Percentiles rank a stretch among this genome's conserved stretches.
Conservation (phyloP, 1,140 invertebrate species). For the Lasioglossum baleicum region DNA sequence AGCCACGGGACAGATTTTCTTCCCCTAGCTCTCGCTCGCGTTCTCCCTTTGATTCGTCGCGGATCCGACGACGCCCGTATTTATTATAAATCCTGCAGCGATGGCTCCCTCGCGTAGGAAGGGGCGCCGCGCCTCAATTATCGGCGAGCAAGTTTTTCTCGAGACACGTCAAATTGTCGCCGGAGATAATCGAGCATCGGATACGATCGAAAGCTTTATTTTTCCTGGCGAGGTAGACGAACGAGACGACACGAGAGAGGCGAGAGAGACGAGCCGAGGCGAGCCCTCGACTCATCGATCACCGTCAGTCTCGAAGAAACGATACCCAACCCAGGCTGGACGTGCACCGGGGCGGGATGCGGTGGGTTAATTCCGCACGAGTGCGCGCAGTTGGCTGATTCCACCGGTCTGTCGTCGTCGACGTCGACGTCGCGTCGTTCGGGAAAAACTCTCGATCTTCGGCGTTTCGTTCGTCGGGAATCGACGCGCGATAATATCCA, state of each 20-base stretch:
- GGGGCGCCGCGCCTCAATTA: constrained; percentile 39
- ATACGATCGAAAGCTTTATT: constrained; percentile 49
- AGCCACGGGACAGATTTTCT: not conserved
- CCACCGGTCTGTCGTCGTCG: not conserved
- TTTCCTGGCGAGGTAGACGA: constrained; percentile 14
- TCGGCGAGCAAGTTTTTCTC: constrained; percentile 50
- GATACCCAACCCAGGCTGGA: constrained; percentile 23
- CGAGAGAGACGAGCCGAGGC: constrained; percentile 2
- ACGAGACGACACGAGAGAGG: too few species aligned
- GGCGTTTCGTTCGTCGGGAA: not conserved
- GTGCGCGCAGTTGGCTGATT: constrained; percentile 25
- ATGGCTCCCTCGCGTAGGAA: not conserved
- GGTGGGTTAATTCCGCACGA: constrained; percentile 52
- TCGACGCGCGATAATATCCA: not conserved
- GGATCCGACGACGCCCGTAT: not conserved
- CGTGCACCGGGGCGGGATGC: constrained; percentile 35
- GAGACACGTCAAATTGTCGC: constrained; percentile 58
- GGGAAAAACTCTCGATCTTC: constrained; percentile 4
- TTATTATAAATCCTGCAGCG: constrained; percentile 1
- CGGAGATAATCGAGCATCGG: constrained; percentile 54
- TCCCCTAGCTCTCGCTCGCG: not conserved
- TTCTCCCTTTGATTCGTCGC: constrained; percentile 1
- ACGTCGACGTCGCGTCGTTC: not conserved
- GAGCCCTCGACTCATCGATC: constrained; percentile 50
- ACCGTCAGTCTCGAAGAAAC: constrained; percentile 58